Evolutionary conservation across 23 tunicate species (phyloP), one percentile per base, ranked within the genome.

Genomic region (Ciona savignyi): DNA sequence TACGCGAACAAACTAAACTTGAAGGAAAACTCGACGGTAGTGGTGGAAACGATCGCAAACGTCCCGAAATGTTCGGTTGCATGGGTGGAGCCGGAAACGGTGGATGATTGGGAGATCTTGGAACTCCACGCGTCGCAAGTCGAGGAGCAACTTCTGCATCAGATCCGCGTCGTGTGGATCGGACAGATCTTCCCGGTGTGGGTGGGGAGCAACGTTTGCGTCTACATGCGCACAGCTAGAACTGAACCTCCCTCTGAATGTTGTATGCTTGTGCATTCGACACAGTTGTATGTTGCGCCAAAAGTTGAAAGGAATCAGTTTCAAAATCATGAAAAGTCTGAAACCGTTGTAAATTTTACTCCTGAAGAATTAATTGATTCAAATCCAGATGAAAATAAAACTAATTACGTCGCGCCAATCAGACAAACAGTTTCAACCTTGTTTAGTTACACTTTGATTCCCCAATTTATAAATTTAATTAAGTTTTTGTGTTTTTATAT

Each of bases 31-130:
- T 23, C 64, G 9, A 42, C 56, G 56, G 56, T 15, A 42, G 56
- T 42, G 9, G 70, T 78, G 2, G 86, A 88, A 31, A 2, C 63
- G 27, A 22, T 81, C 3, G 66, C 77, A 22, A 72, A 73, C 35
- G 77, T 88, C 2, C 79, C 83, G 11, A 65, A 35, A 1, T 91
- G 91, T 67, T 56, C 80, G 1, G 80, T 75, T 68, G 97, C 91
- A 2, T 81, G 81, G 80, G 79, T 91, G 49, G 97, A 84, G 76
- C 97, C 97, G 0, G 67, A 75, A 22, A 74, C 79, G 29, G 82
- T 85, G 34, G 97, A 91, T 74, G 97, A 91, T 66, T 91, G 97
- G 97, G 97, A 91, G 63, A 91, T 91, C 33, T 71, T 91, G 25
- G 97, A 91, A 71, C 82, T 91, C 3, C 97, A 91, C 80, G 83